Evolutionary conservation across 2,797 vertebrate species (phyloP).

Genomic region (Cuculus canorus): DNA sequence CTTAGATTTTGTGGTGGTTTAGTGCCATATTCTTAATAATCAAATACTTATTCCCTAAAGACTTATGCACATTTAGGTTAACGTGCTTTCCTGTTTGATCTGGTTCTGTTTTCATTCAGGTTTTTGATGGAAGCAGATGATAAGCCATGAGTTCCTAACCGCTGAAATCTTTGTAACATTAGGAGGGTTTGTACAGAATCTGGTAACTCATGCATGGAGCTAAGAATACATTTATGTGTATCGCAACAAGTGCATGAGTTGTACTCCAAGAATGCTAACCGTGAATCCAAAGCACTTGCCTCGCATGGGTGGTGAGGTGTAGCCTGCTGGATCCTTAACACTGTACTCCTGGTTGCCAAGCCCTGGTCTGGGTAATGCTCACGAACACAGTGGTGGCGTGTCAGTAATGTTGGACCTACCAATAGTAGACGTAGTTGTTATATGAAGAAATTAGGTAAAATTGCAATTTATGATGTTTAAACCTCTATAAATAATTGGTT

Average conservation of each 20-base stretch:
- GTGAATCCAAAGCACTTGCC: background rate
- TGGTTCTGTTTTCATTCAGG: background rate
- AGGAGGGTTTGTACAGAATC: background rate
- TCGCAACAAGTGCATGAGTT: background rate
- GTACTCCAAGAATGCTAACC: background rate
- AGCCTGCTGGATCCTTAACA: background rate
- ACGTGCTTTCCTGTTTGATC: background rate
- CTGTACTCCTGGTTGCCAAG: background rate
- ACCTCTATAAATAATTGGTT: background rate
- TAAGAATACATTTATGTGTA: conserved; percentile 24
- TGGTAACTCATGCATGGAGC: background rate
- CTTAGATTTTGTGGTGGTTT: background rate
- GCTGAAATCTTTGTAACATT: background rate
- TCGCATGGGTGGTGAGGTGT: background rate
- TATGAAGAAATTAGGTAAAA: background rate
- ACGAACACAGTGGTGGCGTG: accelerated
- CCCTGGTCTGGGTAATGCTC: background rate
- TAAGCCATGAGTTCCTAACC: background rate
- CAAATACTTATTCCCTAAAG: background rate
- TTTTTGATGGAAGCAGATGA: background rate
- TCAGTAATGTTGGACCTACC: background rate
- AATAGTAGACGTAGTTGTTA: background rate
- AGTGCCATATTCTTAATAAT: background rate
- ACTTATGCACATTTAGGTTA: background rate
- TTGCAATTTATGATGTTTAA: accelerated